Conservation (phyloP, 2,113 vertebrate species). For the Protomyctophum bolini region DNA sequence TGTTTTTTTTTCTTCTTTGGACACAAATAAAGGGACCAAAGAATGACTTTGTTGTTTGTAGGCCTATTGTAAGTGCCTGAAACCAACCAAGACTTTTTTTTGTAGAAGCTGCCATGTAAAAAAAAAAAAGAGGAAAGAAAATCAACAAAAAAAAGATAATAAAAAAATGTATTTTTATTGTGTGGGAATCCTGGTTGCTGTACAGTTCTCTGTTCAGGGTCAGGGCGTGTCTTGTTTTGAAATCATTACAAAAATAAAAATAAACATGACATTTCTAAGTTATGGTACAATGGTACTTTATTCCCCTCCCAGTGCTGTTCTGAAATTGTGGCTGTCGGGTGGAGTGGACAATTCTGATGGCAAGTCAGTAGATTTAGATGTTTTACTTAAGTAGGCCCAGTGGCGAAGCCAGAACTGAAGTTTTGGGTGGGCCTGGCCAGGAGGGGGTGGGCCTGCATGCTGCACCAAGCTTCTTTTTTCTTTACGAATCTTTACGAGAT, state of each 20-base stretch:
- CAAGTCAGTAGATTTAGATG: too few species aligned
- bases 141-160: too few species aligned
- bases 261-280: conserved; percentile 18
- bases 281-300: conserved; percentile 39
- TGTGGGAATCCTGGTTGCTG: conserved; percentile 51
- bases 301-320: conserved; percentile 7
- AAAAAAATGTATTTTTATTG: conserved; percentile 30
- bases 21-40: conserved; percentile 62
- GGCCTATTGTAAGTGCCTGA: conserved; percentile 69
- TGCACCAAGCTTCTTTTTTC: too few species aligned
- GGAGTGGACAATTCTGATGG: too few species aligned
- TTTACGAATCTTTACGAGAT: too few species aligned
- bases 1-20: conserved; percentile 20
- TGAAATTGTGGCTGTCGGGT: not conserved
- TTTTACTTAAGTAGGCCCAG: too few species aligned
- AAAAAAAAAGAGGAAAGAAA: too few species aligned
- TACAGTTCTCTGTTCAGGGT: conserved; percentile 63
- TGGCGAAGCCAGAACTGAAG: too few species aligned
- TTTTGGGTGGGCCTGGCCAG: too few species aligned
- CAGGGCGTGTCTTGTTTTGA: conserved; percentile 61
- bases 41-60: conserved; percentile 59
- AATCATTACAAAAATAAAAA: conserved; percentile 55
- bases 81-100: conserved; percentile 55
- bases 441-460: too few species aligned
- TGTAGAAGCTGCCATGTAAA: conserved; percentile 51